phyloP scores from a whole-genome alignment of 53 echinoderm and acorn worm species.

The Hippasteria phrygiana region DNA sequence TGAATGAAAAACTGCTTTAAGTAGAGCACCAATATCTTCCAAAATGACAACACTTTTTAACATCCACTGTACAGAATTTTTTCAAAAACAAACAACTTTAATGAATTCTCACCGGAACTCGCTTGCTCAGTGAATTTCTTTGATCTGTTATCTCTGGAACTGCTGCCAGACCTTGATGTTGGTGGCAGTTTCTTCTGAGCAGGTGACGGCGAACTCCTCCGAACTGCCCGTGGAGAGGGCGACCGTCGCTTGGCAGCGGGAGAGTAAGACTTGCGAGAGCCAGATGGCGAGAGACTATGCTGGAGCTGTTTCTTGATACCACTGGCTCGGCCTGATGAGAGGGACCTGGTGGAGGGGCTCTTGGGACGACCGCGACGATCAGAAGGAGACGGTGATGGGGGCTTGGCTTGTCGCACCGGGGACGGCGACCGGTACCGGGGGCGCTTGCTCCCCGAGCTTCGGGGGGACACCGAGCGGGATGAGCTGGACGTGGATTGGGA shows the following conservation, averaged over 20 bases:
- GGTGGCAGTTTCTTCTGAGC: not conserved
- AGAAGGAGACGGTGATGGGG: constrained; percentile 9
- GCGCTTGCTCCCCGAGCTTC: constrained; percentile 11
- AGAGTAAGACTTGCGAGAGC: constrained; percentile 56
- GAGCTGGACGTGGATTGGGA: constrained; percentile 47
- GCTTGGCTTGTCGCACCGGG: constrained; percentile 23
- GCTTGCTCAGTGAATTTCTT: constrained; percentile 27
- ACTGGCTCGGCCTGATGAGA: constrained; percentile 17
- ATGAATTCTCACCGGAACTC: constrained; percentile 2
- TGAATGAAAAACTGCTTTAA: no score
- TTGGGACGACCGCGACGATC: constrained; percentile 46
- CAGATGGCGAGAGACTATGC: constrained; percentile 41
- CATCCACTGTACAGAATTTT: no score
- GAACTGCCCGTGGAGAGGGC: constrained; percentile 42
- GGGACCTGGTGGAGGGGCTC: constrained; percentile 31
- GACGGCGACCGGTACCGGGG: constrained; percentile 48
- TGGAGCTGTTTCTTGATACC: constrained; percentile 23
- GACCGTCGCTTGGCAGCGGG: constrained; percentile 43
- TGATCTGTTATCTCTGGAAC: constrained; percentile 30
- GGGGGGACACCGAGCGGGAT: constrained; percentile 12
- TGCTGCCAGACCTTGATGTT: constrained; percentile 10
- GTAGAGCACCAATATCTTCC: no score
- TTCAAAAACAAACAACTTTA: not conserved
- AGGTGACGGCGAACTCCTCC: constrained; percentile 32
- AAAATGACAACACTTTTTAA: no score